A percentile compares a stretch with the other conserved stretches of the same genome.
These are phyloP conservation scores for Paelopatides confundens DNA, from an alignment of 53 echinoderm and acorn worm species.

Conservation along the genomic window DNA sequence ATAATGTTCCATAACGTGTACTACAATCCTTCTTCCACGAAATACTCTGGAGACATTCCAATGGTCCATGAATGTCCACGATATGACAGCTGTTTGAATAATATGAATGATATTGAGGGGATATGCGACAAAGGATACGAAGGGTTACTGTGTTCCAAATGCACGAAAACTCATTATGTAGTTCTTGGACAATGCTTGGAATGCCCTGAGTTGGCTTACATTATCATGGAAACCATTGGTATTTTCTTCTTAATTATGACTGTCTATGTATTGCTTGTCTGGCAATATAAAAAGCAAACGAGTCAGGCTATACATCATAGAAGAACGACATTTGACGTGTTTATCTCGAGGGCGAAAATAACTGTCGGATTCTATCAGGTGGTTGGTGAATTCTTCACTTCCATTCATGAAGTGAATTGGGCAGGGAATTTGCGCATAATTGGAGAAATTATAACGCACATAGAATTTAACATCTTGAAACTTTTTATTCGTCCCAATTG, in stretches of 20 bases:
- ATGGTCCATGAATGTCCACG: neutral
- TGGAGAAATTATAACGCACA: neutral
- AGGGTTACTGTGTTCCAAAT: slow-evolving; percentile 7
- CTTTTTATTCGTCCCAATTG: slow-evolving; percentile 14
- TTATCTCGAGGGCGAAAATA: neutral
- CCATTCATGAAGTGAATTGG: slow-evolving; percentile 9
- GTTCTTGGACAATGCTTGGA: neutral
- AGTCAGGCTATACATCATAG: neutral
- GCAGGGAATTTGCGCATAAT: neutral
- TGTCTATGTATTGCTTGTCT: neutral
- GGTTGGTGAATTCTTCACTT: slow-evolving; percentile 13
- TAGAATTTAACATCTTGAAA: neutral
- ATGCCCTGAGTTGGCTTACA: neutral
- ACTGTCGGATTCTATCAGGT: slow-evolving; percentile 22
- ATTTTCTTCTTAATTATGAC: neutral
- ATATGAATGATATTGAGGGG: neutral
- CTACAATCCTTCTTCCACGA: neutral
- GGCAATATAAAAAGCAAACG: neutral
- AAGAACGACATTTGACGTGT: neutral
- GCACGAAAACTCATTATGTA: neutral
- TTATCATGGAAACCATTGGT: neutral
- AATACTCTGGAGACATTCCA: neutral
- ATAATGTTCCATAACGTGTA: neutral
- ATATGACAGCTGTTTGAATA: neutral
- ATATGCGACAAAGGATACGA: neutral